Conservation (phyloP, 2,888 invertebrate genomes). For the Noctua janthe region DNA sequence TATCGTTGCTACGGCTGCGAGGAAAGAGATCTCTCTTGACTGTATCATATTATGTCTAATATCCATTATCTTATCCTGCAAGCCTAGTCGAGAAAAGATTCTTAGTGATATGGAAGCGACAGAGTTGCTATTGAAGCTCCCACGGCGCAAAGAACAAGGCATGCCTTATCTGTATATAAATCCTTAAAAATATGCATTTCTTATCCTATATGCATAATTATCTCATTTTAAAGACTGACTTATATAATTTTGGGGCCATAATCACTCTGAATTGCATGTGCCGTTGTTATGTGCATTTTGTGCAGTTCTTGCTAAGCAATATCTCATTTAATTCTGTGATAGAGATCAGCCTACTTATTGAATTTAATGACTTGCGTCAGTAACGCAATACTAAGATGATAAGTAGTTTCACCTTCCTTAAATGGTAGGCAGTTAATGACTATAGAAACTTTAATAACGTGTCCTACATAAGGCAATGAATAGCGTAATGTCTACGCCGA, state of each 20-base stretch:
- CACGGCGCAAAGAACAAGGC: too few species aligned
- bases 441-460: conserved; percentile 17
- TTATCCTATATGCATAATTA: background rate
- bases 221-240: background rate
- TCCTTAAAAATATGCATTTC: background rate
- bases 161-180: background rate
- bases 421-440: conserved; percentile 8
- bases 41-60: background rate
- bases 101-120: background rate
- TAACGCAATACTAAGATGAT: background rate
- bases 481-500: conserved; percentile 3
- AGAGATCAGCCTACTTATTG: background rate
- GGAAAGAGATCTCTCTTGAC: background rate
- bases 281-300: background rate
- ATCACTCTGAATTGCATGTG: background rate
- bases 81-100: background rate
- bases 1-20: background rate
- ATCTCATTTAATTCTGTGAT: background rate
- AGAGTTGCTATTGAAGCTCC: background rate
- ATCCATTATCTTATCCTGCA: background rate
- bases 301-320: background rate
- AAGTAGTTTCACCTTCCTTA: conserved; percentile 11
- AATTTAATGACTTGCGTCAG: conserved; percentile 1
- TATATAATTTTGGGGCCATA: background rate
- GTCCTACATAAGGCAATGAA: conserved; percentile 12